Evolutionary conservation across 2,113 vertebrate species (phyloP).

Genomic region (Alligator sinensis): DNA sequence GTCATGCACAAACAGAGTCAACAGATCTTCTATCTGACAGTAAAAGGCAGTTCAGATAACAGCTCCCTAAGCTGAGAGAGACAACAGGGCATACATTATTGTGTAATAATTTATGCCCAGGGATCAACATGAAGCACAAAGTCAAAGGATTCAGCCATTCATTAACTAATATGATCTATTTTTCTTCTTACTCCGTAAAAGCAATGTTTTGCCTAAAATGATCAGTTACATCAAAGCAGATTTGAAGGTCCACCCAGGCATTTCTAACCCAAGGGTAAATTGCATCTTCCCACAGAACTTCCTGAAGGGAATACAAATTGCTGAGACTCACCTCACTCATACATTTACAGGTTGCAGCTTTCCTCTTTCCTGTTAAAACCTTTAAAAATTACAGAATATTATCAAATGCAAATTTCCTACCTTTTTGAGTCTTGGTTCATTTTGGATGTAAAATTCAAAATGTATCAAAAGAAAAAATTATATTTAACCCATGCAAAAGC

Average conservation of each 20-base stretch:
- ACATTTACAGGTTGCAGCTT: neutral
- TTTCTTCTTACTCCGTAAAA: conserved; percentile 31
- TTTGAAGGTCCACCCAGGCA: neutral
- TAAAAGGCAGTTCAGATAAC: neutral
- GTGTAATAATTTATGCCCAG: conserved; percentile 6
- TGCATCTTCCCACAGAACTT: neutral
- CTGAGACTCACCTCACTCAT: neutral
- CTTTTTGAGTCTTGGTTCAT: neutral
- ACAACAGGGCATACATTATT: conserved; percentile 3
- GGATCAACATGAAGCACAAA: conserved; percentile 7
- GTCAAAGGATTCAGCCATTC: conserved; percentile 19
- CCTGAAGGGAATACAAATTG: neutral
- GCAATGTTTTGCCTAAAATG: conserved; percentile 16
- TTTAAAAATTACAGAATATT: neutral
- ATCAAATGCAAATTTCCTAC: neutral
- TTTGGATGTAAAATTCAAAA: neutral
- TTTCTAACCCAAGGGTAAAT: neutral
- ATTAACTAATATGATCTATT: neutral
- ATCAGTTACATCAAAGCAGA: conserved; percentile 17
- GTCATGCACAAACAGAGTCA: neutral
- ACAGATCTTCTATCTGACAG: neutral
- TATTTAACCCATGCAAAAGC: neutral
- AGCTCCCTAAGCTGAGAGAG: conserved; percentile 7
- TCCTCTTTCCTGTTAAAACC: neutral
- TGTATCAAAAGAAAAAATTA: neutral